A percentile compares a stretch with the other conserved stretches of the same genome.
These are phyloP conservation scores for Yponomeuta plumbellus DNA, from an alignment of 2,888 invertebrate species.

Conservation along the genomic window DNA sequence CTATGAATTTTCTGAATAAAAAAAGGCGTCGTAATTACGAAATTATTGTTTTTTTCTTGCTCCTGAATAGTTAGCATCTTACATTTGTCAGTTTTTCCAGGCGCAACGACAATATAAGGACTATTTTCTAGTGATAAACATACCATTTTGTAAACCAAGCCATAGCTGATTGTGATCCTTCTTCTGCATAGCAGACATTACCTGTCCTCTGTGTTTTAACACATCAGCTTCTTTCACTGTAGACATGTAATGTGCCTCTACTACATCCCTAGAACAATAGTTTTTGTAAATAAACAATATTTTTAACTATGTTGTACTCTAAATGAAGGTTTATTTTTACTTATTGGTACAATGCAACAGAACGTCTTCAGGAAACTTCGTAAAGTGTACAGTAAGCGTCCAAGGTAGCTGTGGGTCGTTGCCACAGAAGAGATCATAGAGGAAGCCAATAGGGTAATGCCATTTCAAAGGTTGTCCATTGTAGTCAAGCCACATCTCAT, in stretches of 20 bases:
- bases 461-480: constrained; percentile 94
- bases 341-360: constrained; percentile 91
- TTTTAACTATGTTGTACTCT: neutral
- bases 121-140: constrained; percentile 1
- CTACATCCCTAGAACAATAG: constrained; percentile 82
- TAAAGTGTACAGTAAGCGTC: constrained; percentile 95
- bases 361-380: constrained; percentile 93
- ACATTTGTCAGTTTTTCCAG: too few species aligned
- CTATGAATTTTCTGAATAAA: too few species aligned
- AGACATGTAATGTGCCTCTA: constrained; percentile 96
- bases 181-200: constrained; percentile 94
- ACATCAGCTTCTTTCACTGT: constrained; percentile 98
- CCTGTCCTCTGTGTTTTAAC: constrained; percentile 94
- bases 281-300: neutral
- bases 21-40: too few species aligned
- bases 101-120: too few species aligned
- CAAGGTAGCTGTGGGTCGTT: constrained; percentile 90
- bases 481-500: constrained; percentile 96
- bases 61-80: too few species aligned
- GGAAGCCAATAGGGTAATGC: constrained; percentile 91
- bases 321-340: constrained; percentile 54
- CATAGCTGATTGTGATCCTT: constrained; percentile 98
- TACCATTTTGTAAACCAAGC: constrained; percentile 95
- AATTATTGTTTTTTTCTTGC: too few species aligned
- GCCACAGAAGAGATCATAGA: constrained; percentile 87